Evolutionary conservation across 2,797 vertebrate genomes (phyloP).

Genomic region (Discoglossus pictus): DNA sequence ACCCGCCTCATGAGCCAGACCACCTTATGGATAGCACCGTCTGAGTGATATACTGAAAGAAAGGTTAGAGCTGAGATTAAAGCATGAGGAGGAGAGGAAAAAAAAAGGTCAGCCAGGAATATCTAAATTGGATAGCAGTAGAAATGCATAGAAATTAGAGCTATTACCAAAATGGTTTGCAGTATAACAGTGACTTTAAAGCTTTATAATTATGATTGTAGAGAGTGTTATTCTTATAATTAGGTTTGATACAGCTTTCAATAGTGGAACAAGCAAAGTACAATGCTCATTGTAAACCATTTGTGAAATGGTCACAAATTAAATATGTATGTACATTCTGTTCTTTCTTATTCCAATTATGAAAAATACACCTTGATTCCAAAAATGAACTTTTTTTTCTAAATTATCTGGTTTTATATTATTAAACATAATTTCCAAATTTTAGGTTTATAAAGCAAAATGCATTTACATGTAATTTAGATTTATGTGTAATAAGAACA

Average conservation of each 20-base stretch:
- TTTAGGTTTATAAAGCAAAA: background rate
- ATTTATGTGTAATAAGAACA: no score
- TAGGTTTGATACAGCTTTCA: conserved; percentile 42
- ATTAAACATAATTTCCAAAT: background rate
- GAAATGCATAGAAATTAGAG: conserved; percentile 39
- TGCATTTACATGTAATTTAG: no score
- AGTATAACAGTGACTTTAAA: conserved; percentile 35
- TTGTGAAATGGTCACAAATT: conserved; percentile 39
- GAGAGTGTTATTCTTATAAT: conserved; percentile 44
- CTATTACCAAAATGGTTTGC: conserved; percentile 12
- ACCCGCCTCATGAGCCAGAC: conserved; percentile 22
- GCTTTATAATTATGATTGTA: conserved; percentile 43
- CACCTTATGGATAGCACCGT: conserved; percentile 27
- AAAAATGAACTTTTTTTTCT: background rate
- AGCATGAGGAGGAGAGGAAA: conserved; percentile 29
- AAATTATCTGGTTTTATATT: background rate
- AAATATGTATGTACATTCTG: conserved; percentile 3
- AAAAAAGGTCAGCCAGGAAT: conserved; percentile 20
- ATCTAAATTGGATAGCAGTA: conserved; percentile 28
- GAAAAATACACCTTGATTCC: background rate
- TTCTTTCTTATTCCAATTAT: background rate
- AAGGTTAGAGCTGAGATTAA: conserved; percentile 49
- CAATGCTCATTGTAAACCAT: conserved; percentile 40
- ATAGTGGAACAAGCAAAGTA: conserved; percentile 17
- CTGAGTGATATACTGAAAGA: conserved; percentile 35